These are phyloP conservation scores for Oreotrochilus melanogaster DNA, from an alignment of 2,113 vertebrate genomes.

Conservation along the genomic window DNA sequence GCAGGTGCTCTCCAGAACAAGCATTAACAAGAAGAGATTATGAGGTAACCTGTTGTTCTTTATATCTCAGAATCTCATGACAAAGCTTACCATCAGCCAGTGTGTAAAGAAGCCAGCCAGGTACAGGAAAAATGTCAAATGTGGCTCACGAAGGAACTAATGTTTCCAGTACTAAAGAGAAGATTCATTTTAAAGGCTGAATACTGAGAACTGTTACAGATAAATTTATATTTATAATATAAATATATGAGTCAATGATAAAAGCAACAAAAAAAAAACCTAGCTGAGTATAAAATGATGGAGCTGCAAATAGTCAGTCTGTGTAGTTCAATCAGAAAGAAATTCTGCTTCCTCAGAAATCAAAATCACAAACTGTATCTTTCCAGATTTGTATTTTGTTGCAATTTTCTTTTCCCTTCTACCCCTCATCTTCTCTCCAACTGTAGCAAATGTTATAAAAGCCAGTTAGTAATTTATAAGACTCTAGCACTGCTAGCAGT, in stretches of 20 bases:
- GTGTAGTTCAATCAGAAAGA: background rate
- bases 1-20: slow-evolving; percentile 60
- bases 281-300: background rate
- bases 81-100: background rate
- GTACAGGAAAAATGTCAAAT: background rate
- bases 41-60: slow-evolving; percentile 64
- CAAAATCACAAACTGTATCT: background rate
- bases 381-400: background rate
- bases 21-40: slow-evolving; percentile 55
- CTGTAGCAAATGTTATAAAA: background rate
- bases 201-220: background rate
- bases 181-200: slow-evolving; percentile 10
- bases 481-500: background rate
- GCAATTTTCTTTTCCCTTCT: background rate
- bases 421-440: background rate
- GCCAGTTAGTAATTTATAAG: background rate
- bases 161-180: background rate
- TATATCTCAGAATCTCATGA: slow-evolving; percentile 13
- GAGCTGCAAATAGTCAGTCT: background rate
- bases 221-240: background rate
- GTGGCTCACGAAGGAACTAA: background rate
- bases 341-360: background rate
- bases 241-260: background rate
- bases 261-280: background rate
- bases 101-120: slow-evolving; percentile 18